These are phyloP conservation scores for Drosophila auraria DNA, from an alignment of 1,140 invertebrate genomes.

Conservation along the genomic window DNA sequence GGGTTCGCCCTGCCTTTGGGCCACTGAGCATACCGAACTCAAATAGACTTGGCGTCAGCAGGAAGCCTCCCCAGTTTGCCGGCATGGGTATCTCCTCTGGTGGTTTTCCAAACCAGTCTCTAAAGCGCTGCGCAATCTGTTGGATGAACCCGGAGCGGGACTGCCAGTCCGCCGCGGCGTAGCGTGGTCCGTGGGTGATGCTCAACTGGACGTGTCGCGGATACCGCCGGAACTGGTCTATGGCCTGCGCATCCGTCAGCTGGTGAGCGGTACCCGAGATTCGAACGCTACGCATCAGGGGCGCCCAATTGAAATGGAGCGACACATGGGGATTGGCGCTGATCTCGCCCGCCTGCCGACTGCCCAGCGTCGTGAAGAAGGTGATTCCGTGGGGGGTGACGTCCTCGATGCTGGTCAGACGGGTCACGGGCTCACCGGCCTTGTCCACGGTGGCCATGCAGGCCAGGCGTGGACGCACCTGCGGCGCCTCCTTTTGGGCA, in stretches of 20 bases:
- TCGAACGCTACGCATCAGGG: constrained; percentile 91
- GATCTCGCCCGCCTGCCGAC: constrained; percentile 91
- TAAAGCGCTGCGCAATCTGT: neutral
- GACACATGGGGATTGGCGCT: constrained; percentile 93
- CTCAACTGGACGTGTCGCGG: constrained; percentile 48
- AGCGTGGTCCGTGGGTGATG: constrained; percentile 36
- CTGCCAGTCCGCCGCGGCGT: constrained; percentile 7
- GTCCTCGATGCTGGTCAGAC: constrained; percentile 91
- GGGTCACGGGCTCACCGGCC: constrained; percentile 90
- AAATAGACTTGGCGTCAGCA: constrained; percentile 45
- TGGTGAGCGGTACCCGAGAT: constrained; percentile 91
- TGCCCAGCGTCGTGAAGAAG: constrained; percentile 93
- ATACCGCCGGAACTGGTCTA: constrained; percentile 52
- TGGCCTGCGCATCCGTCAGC: constrained; percentile 30
- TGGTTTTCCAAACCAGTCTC: constrained; percentile 1
- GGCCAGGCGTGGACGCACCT: constrained; percentile 92
- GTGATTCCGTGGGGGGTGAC: constrained; percentile 91
- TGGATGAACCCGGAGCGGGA: neutral
- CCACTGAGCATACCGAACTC: constrained; percentile 39
- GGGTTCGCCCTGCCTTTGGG: neutral
- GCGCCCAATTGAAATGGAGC: constrained; percentile 95
- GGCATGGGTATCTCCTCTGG: constrained; percentile 34
- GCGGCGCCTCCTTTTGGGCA: constrained; percentile 28
- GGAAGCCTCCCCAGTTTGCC: constrained; percentile 55
- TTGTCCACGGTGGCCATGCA: constrained; percentile 93